Conservation (phyloP, 1,140 invertebrate species). For the Drosophila repleta region DNA sequence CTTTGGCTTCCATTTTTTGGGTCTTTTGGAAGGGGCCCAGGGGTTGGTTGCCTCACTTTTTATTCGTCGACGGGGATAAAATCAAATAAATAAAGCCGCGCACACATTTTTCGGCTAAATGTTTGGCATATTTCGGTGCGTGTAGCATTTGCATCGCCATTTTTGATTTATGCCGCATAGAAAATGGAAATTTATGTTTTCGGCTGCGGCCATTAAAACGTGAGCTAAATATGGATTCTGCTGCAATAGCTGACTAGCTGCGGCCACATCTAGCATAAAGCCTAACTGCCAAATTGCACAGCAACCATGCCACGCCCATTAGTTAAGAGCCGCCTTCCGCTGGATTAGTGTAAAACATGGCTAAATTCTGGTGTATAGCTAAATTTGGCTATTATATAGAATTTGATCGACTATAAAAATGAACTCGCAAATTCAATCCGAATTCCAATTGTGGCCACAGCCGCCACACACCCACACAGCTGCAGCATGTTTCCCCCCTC, state of each 20-base stretch:
- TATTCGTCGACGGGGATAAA: conserved; percentile 22
- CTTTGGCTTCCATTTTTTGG: conserved; percentile 39
- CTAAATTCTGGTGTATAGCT: too few relatives aligned
- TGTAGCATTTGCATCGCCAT: conserved; percentile 75
- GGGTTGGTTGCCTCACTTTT: conserved; percentile 46
- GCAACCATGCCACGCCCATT: too few relatives aligned
- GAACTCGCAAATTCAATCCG: conserved; percentile 1
- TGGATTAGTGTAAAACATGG: too few relatives aligned
- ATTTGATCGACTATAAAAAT: background rate
- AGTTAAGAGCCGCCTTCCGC: too few relatives aligned
- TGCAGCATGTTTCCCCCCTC: background rate
- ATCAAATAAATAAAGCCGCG: conserved; percentile 33
- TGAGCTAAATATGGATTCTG: background rate
- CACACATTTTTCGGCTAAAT: conserved; percentile 59
- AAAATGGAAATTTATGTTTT: conserved; percentile 73
- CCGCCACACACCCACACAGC: background rate
- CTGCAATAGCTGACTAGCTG: background rate
- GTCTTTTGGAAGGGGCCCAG: background rate
- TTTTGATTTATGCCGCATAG: conserved; percentile 72
- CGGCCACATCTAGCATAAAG: background rate
- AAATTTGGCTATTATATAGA: conserved; percentile 1
- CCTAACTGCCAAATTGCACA: too few relatives aligned
- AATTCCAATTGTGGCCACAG: conserved; percentile 15
- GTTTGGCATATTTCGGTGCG: conserved; percentile 64
- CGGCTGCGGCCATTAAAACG: conserved; percentile 27